These are phyloP conservation scores for Spodoptera littoralis DNA, from an alignment of 2,888 invertebrate species.

Conservation along the genomic window DNA sequence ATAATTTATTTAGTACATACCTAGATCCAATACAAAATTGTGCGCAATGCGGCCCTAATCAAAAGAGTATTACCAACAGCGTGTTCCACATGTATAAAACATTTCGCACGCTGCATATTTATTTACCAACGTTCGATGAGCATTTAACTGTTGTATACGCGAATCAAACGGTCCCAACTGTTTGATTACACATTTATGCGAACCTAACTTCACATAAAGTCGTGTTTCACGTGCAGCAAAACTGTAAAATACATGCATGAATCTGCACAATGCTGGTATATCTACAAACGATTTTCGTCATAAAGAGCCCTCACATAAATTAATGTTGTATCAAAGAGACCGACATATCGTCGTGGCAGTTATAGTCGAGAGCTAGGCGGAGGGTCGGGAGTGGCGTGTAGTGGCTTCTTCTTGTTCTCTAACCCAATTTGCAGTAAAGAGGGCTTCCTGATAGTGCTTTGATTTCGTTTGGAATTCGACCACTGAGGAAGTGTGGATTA, in stretches of 20 bases:
- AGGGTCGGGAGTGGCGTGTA: slow-evolving; percentile 59
- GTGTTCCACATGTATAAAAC: slow-evolving; percentile 34
- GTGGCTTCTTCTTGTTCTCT: slow-evolving; percentile 66
- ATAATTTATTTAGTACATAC: slow-evolving; percentile 41
- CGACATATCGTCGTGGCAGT: slow-evolving; percentile 53
- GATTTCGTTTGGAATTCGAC: slow-evolving; percentile 67
- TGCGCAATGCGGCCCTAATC: slow-evolving; percentile 49
- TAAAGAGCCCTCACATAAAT: slow-evolving; percentile 51
- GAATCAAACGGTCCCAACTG: slow-evolving; percentile 31
- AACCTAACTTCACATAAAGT: neutral
- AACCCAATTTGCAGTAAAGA: slow-evolving; percentile 75
- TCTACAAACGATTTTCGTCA: slow-evolving; percentile 39
- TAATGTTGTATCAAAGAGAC: slow-evolving; percentile 58
- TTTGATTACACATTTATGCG: slow-evolving; percentile 21
- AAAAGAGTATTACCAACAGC: slow-evolving; percentile 36
- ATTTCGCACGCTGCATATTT: slow-evolving; percentile 34
- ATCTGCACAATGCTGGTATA: slow-evolving; percentile 21
- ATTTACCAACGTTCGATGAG: slow-evolving; percentile 34
- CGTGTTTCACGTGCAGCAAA: neutral
- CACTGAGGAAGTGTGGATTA: slow-evolving; percentile 31
- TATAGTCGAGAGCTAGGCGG: slow-evolving; percentile 52
- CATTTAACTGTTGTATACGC: slow-evolving; percentile 30
- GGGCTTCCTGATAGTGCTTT: slow-evolving; percentile 69
- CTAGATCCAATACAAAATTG: slow-evolving; percentile 26
- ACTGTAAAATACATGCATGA: slow-evolving; percentile 3